Evolutionary conservation across 2,888 invertebrate genomes (phyloP), one percentile per base, ranked within the genome.

Genomic region (Beris chalybata): DNA sequence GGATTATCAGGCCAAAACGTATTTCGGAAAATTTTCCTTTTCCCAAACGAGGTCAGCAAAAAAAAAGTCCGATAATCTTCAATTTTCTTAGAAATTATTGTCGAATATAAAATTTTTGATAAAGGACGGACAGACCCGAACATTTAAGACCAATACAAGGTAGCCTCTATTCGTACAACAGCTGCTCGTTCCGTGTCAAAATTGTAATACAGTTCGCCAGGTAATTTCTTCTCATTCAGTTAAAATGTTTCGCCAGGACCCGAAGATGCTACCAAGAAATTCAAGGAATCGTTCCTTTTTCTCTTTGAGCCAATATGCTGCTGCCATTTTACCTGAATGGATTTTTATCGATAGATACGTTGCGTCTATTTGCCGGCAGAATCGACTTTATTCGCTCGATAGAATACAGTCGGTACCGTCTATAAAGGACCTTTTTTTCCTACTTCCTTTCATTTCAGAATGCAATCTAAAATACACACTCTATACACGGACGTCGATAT

Each of bases 311-410:
- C 43, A 56, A 43, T 56, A 43, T 56, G 43, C 13, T 43, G 6
- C 15, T 56, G 56, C 56, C 15, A 43, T 31, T n/a, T 38, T 32
- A 56, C 56, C 56, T 56, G 56, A 43, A 56, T 43, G 56, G 31
- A n/a, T 56, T 56, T 56, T 56, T 22, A 56, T 56, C 56, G 56
- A 56, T 43, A 56, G 56, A 43, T 7, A 38, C 38, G 38, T 38
- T 38, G 38, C 38, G 38, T 38, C 54, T 54, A 15, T 12, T 4
- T 29, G 12, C 30, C 7, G 6, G 30, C 7, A 22, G 9, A 13
- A n/a, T 43, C 31, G 56, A 56, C n/a, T 56, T 56, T 56, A 56
- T 56, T 43, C 56, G 56, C 56, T 56, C 56, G 31, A 56, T 56
- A 43, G 38, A 38, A n/a, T 32, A 38, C 38, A 5, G 38, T 38